Evolutionary conservation across 1,140 invertebrate genomes (phyloP).

Genomic region (Platyscapa corneri): DNA sequence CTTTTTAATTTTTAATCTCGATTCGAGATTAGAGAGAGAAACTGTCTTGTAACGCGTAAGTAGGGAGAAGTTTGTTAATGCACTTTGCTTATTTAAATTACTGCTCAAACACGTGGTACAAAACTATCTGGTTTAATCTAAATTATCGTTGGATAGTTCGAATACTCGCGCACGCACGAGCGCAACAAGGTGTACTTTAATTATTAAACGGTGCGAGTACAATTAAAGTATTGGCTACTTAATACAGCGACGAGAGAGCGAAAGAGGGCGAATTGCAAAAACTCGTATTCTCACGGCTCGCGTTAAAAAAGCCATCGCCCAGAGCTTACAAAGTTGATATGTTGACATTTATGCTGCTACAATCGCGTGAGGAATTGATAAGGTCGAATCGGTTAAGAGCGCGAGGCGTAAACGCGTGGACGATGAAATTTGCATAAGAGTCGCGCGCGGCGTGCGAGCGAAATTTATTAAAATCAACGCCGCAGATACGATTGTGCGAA

Average conservation of each 20-base stretch:
- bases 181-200: background rate
- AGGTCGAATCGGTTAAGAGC: background rate
- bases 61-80: background rate
- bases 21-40: too few species aligned
- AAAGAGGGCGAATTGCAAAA: background rate
- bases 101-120: background rate
- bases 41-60: too few species aligned
- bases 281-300: background rate
- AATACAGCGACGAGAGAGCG: background rate
- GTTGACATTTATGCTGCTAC: background rate
- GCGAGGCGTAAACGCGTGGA: background rate
- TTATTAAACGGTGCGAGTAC: background rate
- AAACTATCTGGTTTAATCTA: background rate
- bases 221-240: background rate
- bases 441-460: background rate
- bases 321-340: background rate
- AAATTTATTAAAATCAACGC: constrained; percentile 38
- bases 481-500: constrained; percentile 17
- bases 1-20: background rate
- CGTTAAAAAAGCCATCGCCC: background rate
- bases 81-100: background rate
- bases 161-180: background rate
- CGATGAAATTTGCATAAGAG: constrained; percentile 31
- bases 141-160: background rate
- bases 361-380: constrained; percentile 11